A percentile compares a stretch with the other conserved stretches of the same genome.
These are phyloP conservation scores for Caenorhabditis macrosperma DNA, from an alignment of 2,888 invertebrate species.

Conservation along the genomic window DNA sequence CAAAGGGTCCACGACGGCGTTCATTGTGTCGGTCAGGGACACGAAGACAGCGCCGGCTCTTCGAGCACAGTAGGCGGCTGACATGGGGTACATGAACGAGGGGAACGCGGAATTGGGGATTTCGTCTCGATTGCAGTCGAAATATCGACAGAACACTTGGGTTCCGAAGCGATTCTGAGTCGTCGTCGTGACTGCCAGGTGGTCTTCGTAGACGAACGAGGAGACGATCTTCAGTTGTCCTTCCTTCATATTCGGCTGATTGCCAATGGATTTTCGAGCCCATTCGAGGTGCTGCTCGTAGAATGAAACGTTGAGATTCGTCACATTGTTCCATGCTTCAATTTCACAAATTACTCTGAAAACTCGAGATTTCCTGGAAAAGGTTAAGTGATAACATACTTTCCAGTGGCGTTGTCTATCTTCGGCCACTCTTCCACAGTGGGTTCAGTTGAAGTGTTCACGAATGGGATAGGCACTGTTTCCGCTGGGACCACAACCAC, in stretches of 20 bases:
- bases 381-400: background rate
- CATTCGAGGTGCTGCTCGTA: constrained; percentile 11
- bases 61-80: constrained; percentile 1
- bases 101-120: background rate
- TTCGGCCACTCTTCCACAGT: background rate
- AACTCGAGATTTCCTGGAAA: background rate
- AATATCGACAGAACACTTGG: constrained; percentile 7
- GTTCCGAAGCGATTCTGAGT: constrained; percentile 10
- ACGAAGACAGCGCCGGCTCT: constrained; percentile 11
- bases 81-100: background rate
- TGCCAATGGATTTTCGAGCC: constrained; percentile 2
- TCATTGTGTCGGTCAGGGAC: background rate
- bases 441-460: background rate
- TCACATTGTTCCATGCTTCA: constrained; percentile 7
- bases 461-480: background rate
- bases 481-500: background rate
- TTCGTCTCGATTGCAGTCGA: background rate
- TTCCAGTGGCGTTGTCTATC: background rate
- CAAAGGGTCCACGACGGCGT: background rate
- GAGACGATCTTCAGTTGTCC: background rate
- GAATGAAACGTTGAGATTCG: background rate
- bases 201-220: constrained; percentile 5
- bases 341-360: constrained; percentile 10
- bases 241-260: background rate
- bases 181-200: constrained; percentile 7